Base-by-base conservation (phyloP, 2,797 vertebrate genomes). In the Microhierax caerulescens region DNA sequence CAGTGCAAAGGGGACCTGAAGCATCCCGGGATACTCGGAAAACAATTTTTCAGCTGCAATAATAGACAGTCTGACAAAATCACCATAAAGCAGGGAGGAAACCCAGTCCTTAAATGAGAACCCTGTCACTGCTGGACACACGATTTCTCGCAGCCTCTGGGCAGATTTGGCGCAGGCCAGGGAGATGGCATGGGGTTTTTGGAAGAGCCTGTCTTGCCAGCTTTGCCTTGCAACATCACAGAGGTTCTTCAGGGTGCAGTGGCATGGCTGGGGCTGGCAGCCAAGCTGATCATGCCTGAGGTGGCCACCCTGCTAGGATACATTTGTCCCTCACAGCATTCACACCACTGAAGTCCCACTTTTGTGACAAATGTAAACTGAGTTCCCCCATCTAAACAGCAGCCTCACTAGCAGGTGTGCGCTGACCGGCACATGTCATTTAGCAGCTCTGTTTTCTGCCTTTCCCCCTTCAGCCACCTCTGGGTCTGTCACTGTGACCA, bases 311-410 rank as follows among this genome's bases (percentile, higher is more conserved):
- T 97, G 78, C 94, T 95, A 88, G 83, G 84, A 65, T 45, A 80
- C 76, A 96, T 98, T 97, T 97, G 88, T 95, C 77, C 80, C 74
- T 97, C 94, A 97, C 69, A 81, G n/a, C 30, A 59, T 90, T 94
- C 85, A 93, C 41, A 84, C 23, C 53, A 70, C 93, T 96, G 27
- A 96, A 94, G 34, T 95, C 93, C 94, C 75, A 88, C 80, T 96
- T 92, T 90, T 32, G 59, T 89, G 96, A 95, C 87, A 98, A 96
- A 96, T 84, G 76, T 91, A 97, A 97, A 95, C 85, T 41, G 28
- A 56, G 53, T 90, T 92, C 72, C 83, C 54, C 77, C 28, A 30
- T 95, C 91, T 93, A 97, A 97, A 97, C 73, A 56, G 97, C 95
- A 97, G 72, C 64, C 91, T 97, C 70, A 87, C 97, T 97, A 97